A percentile compares a stretch with the other conserved stretches of the same genome.
Conservation (phyloP, 2,113 vertebrate species). For the Athene noctua region DNA sequence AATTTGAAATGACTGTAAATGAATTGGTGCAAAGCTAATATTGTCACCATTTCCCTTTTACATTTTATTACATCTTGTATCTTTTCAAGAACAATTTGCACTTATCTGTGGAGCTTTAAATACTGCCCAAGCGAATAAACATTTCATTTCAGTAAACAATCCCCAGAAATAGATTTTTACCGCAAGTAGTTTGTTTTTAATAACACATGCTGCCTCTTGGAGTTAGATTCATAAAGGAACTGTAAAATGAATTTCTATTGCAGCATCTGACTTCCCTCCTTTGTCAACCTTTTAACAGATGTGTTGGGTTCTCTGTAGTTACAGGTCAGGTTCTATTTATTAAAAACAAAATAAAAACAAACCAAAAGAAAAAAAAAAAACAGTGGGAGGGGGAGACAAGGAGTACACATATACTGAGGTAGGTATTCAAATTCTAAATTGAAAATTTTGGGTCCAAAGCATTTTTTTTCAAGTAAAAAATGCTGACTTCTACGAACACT, state of each 20-base stretch:
- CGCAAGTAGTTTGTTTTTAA: constrained; percentile 65
- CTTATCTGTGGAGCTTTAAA: constrained; percentile 64
- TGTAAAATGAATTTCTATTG: constrained; percentile 15
- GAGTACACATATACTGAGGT: neutral
- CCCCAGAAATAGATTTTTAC: constrained; percentile 56
- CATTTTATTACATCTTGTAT: constrained; percentile 16
- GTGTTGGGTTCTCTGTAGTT: constrained; percentile 65
- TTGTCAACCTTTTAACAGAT: constrained; percentile 68
- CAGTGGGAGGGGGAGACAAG: neutral
- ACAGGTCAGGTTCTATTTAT: constrained; percentile 58
- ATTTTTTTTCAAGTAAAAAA: neutral
- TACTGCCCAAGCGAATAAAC: constrained; percentile 32
- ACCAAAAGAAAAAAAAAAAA: neutral
- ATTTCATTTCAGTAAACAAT: constrained; percentile 61
- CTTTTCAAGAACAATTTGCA: constrained; percentile 43
- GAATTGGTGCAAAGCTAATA: constrained; percentile 13
- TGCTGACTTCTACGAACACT: neutral
- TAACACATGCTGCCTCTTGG: constrained; percentile 50
- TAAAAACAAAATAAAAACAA: constrained; percentile 35
- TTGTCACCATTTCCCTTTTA: neutral
- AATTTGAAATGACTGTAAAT: constrained; percentile 24
- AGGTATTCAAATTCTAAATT: constrained; percentile 27
- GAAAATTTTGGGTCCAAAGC: neutral
- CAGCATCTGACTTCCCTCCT: constrained; percentile 57
- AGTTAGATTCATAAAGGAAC: constrained; percentile 39